These are phyloP conservation scores for Prostheceraeus crozeri DNA, from an alignment of 2,888 invertebrate species.

Conservation along the genomic window DNA sequence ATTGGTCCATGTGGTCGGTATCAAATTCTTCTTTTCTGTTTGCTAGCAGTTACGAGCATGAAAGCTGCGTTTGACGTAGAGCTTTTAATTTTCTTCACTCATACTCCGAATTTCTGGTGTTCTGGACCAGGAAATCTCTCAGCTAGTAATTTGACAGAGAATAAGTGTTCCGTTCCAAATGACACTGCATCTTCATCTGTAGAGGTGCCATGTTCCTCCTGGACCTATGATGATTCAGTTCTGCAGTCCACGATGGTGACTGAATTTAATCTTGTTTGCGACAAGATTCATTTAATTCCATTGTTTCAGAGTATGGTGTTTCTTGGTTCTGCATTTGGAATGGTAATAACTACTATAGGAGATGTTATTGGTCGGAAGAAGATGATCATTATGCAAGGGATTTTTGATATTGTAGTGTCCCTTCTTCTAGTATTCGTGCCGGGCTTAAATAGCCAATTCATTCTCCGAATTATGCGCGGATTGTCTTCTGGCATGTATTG, in stretches of 20 bases:
- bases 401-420: background rate
- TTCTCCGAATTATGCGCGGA: constrained; percentile 30
- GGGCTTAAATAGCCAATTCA: background rate
- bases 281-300: background rate
- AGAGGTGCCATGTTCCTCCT: no score
- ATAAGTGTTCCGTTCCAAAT: no score
- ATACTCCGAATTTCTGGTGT: no score
- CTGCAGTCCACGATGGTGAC: constrained; percentile 28
- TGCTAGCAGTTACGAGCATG: no score
- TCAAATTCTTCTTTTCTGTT: no score
- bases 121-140: no score
- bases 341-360: constrained; percentile 14
- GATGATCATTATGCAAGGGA: constrained; percentile 30
- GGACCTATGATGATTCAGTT: constrained; percentile 24
- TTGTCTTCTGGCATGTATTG: background rate
- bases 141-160: no score
- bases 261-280: constrained; percentile 31
- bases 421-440: constrained; percentile 27
- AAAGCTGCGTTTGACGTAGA: no score
- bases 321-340: constrained; percentile 26
- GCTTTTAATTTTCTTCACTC: no score
- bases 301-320: constrained; percentile 23
- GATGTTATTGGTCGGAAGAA: constrained; percentile 28
- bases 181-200: no score
- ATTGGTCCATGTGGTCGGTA: no score